Evolutionary conservation across 2,888 invertebrate genomes (phyloP), one percentile per base, ranked within the genome.

Genomic region (Eumerus sabulonum): DNA sequence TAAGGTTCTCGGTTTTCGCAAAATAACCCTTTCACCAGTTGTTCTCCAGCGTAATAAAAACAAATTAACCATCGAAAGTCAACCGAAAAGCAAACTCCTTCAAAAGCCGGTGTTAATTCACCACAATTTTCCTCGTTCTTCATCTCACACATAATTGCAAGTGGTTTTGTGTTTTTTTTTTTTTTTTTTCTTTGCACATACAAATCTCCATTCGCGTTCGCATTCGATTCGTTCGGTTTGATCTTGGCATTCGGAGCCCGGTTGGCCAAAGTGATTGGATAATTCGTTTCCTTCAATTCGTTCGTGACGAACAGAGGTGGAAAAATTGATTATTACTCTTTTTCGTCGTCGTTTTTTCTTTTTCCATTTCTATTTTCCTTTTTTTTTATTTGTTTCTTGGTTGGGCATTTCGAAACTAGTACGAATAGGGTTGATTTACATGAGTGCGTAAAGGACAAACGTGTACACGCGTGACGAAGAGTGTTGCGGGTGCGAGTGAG

Each of bases 301-400:
- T 7, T 18, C 59, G 53, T 64, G 70, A 63, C 48, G 50, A 70
- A 54, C 60, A 54, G 68, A 70, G 68, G 74, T 70, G 74, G 64
- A 79, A 79, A 79, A 79, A 79, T 79, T 79, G 79, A 79, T 79
- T 79, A 70, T 70, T 74, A 60, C 17, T 59, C 63, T 77, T 77
- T 62, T 56, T 42, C n/a, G n/a, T n/a, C n/a, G n/a, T n/a, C n/a
- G n/a, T n/a, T 44, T 48, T 11, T 12, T 35, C 17, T 57, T 45
- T 48, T 72, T 64, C 9, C 16, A 27, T 11, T 13, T 35, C 27
- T 57, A 38, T 48, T 72, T 64, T 9, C n/a, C 7, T 27, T 27
- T 27, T 27, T 27, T 27, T 27, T 2, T 27, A 27, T 27, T 27
- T 27, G 27, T 27, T 27, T 27, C 27, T 7, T 27, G 7, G 7